Evolutionary conservation across 2,888 invertebrate species (phyloP).

Genomic region (Pecten maximus): DNA sequence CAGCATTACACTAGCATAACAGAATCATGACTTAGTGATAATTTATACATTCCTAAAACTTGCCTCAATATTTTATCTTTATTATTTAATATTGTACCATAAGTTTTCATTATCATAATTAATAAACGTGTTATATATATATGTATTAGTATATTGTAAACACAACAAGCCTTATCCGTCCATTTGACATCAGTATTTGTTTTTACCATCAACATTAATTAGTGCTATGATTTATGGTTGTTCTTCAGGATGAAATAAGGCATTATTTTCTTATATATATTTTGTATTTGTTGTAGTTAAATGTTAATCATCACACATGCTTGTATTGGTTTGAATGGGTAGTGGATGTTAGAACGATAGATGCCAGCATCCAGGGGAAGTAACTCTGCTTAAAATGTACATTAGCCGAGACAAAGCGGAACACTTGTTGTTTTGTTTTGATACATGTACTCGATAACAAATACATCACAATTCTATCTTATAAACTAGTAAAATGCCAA

Average conservation of each 20-base stretch:
- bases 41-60: neutral
- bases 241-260: neutral
- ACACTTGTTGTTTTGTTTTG: too few relatives aligned
- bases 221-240: neutral
- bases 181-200: neutral
- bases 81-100: neutral
- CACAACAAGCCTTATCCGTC: neutral
- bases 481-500: too few relatives aligned
- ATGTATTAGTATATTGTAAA: neutral
- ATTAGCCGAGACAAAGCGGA: too few relatives aligned
- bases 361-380: too few relatives aligned
- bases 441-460: too few relatives aligned
- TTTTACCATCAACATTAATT: neutral
- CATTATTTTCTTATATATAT: too few relatives aligned
- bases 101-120: neutral
- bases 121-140: neutral
- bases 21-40: neutral
- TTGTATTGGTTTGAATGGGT: too few relatives aligned
- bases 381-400: too few relatives aligned
- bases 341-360: too few relatives aligned
- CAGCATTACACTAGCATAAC: neutral
- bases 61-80: neutral
- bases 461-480: too few relatives aligned
- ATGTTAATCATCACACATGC: too few relatives aligned
- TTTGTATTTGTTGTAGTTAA: too few relatives aligned